Evolutionary conservation across 2,888 invertebrate species (phyloP).

Genomic region (Diaphora mendica): DNA sequence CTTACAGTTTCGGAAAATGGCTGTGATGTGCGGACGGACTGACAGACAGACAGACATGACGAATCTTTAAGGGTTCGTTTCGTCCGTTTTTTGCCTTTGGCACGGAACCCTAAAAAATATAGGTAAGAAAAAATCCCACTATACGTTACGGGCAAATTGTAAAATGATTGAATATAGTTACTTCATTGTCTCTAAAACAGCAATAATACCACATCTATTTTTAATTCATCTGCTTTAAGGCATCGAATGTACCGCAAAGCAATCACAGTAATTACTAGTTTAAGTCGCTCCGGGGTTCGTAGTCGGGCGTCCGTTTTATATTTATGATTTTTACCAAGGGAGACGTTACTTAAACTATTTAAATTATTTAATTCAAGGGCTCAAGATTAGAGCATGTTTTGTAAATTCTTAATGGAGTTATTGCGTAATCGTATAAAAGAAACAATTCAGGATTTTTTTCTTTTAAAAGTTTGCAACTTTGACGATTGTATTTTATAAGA

Average conservation of each 20-base stretch:
- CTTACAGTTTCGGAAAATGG: too few species aligned
- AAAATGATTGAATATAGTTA: background rate
- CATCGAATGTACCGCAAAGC: conserved; percentile 58
- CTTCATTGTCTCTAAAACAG: background rate
- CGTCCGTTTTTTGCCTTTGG: too few species aligned
- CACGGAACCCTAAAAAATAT: too few species aligned
- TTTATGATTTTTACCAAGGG: conserved; percentile 50
- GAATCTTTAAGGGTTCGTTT: too few species aligned
- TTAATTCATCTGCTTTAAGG: conserved; percentile 27
- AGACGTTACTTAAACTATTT: conserved; percentile 21
- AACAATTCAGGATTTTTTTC: background rate
- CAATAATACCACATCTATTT: conserved; percentile 37
- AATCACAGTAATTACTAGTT: conserved; percentile 69
- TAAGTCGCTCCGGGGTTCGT: conserved; percentile 55
- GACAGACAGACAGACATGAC: too few species aligned
- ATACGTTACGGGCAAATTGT: too few species aligned
- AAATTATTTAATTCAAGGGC: conserved; percentile 11
- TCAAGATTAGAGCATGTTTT: conserved; percentile 10
- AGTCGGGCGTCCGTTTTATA: conserved; percentile 40
- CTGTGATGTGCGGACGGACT: too few species aligned
- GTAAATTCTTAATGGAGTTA: conserved; percentile 26
- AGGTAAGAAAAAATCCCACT: too few species aligned
- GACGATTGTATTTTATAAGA: background rate
- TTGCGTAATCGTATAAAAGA: conserved; percentile 16
- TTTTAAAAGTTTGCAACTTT: background rate